Base-by-base conservation (phyloP, 2,797 vertebrate genomes). In the Pangasius krempfi region DNA sequence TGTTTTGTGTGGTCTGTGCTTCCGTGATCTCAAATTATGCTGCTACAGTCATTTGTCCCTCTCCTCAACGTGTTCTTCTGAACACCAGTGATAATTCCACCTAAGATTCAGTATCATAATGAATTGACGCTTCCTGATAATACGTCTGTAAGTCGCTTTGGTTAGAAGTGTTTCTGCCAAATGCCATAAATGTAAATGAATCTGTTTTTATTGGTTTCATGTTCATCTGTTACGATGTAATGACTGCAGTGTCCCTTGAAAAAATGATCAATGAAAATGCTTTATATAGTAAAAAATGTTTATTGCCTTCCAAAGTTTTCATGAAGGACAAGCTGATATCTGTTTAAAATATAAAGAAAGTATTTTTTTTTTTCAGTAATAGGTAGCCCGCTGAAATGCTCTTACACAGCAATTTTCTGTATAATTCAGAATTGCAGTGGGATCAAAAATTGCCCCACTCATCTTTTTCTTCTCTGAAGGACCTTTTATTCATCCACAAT, bases 401-500 rank as follows among this genome's bases (percentile, higher is more conserved):
- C 52, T 82, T 27, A 33, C 9, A 12, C 37, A 79, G 14, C 22
- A 0, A 37, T 90, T 85, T 56, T 20, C 30, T 40, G 52, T 40
- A 33, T 20, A 22, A 33, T 58, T 88, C 30, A 80, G 50, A 89
- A 87, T 54, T 54, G 70, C 54, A 56, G 64, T 25, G 68, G 30
- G 13, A 87, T 52, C 75, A 85, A n/a, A 40, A 80, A 79, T 82
- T 37, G 66, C 37, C 82, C 70, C 83, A 76, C 72, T 33, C 68
- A 64, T 80, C 85, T 73, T 85, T 88, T 87, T 82, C 44, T 76
- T 56, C 72, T 88, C 66, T 89, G 80, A 91, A 90, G 84, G 88
- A 60, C 85, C 33, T 86, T 87, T 90, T 58, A 64, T 92, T 73
- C 50, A 40, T 62, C 25, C 75, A 85, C 80, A 86, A n/a, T 64